Evolutionary conservation across 1,140 invertebrate genomes (phyloP), one percentile per base, ranked within the genome.

Genomic region (Schlechtendalia chinensis): DNA sequence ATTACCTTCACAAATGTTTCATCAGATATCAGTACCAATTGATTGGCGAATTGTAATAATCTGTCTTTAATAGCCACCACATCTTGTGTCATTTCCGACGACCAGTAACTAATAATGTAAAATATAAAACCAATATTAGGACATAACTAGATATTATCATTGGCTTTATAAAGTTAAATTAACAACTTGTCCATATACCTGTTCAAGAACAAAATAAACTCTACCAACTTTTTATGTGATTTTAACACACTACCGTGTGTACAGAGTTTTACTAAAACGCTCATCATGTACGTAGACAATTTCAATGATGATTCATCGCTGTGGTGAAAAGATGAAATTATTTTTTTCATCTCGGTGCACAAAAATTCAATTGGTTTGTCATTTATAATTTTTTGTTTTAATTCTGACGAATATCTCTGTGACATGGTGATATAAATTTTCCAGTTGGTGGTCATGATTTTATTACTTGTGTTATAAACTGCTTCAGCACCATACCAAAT

Each of bases 181-280:
- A 39, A 39, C 3, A 39, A 39, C 32, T 3, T 39, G 8, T 8
- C 3, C 32, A 39, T 8, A 39, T 47, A 79, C 75, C 75, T 29
- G 19, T 79, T 79, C n/a, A 79, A 29, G 59, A 79, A 79, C 47
- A 79, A 24, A 47, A 79, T 24, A 16, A 79, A 29, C 3, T 79
- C 58, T 5, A 63, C 14, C 24, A 79, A 27, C 10, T 19, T 29
- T 0, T 61, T 61, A 27, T 79, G 22, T 0, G 75, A 79, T 27
- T 59, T 50, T 29, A 29, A 79, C 19, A 79, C 4, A 47, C 58
- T 10, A 1, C 75, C 75, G 27, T 61, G 45, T 27, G 74, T 45
- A 16, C 75, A 79, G 45, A 79, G 39, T 47, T 79, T 79, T n/a
- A 47, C 39, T n/a, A 79, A 79, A 47, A 79, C 75, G 61, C 75